Conservation (phyloP, 1,140 invertebrate species). For the Goniozus legneri region DNA sequence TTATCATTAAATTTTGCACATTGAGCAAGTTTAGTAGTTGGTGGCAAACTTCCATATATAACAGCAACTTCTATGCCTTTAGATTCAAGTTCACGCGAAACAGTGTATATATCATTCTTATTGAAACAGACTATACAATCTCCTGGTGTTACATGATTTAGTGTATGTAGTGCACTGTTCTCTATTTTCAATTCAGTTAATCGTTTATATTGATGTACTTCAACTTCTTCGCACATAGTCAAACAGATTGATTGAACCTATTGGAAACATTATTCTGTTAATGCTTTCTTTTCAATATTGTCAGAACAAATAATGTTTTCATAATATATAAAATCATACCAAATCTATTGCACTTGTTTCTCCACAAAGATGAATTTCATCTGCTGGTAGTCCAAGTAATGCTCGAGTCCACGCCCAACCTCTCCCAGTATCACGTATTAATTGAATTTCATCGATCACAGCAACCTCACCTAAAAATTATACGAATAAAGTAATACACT, state of each 20-base stretch:
- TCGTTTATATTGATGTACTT: conserved; percentile 83
- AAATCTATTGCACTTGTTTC: conserved; percentile 87
- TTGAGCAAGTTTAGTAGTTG: conserved; percentile 92
- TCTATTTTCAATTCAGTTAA: conserved; percentile 82
- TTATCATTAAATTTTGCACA: conserved; percentile 97
- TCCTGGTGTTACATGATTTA: conserved; percentile 81
- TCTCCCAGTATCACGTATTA: conserved; percentile 82
- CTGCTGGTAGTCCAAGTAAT: conserved; percentile 75
- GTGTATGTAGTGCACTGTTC: conserved; percentile 67
- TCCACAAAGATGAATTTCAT: conserved; percentile 97
- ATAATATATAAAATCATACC: conserved; percentile 41
- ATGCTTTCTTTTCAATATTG: too few species aligned
- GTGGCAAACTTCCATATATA: conserved; percentile 88
- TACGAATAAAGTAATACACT: too few species aligned
- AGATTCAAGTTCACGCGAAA: conserved; percentile 79
- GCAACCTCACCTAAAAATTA: conserved; percentile 94
- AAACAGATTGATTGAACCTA: conserved; percentile 71
- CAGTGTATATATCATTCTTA: conserved; percentile 93
- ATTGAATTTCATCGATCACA: conserved; percentile 98
- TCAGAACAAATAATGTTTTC: too few species aligned
- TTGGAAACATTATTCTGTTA: too few species aligned
- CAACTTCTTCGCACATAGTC: conserved; percentile 87
- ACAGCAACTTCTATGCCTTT: conserved; percentile 88
- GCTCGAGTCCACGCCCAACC: conserved; percentile 99
- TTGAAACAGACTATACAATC: conserved; percentile 99